These are phyloP conservation scores for Catostylus mosaicus DNA, from an alignment of 30 jellyfish, hydroid and myxozoan species.

Conservation along the genomic window DNA sequence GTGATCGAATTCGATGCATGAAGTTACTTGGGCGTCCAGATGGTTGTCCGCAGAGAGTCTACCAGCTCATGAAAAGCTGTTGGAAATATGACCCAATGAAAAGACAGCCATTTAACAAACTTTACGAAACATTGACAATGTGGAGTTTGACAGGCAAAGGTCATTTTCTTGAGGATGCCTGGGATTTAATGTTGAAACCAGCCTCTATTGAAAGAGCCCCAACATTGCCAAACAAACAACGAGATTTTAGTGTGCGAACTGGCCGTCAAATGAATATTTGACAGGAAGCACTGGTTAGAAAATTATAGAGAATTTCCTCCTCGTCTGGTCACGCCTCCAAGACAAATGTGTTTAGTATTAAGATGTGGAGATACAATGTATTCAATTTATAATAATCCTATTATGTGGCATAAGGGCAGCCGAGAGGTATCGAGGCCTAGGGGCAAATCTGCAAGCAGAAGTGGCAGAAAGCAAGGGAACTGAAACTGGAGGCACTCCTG, in stretches of 20 bases:
- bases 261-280: constrained; percentile 1
- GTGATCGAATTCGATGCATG: constrained; percentile 73
- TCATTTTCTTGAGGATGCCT: constrained; percentile 62
- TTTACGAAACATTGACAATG: constrained; percentile 47
- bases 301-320: too few species aligned
- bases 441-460: too few species aligned
- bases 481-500: too few species aligned
- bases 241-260: neutral
- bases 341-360: too few species aligned
- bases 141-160: constrained; percentile 58
- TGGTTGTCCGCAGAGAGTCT: constrained; percentile 81
- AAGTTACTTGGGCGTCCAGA: constrained; percentile 76
- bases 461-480: too few species aligned
- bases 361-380: too few species aligned
- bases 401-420: too few species aligned
- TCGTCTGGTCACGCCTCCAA: too few species aligned
- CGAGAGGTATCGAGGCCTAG: too few species aligned
- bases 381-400: too few species aligned
- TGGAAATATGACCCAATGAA: constrained; percentile 84
- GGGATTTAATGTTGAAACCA: constrained; percentile 61
- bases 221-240: constrained; percentile 40
- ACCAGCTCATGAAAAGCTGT: constrained; percentile 79
- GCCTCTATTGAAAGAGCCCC: constrained; percentile 44
- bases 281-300: neutral
- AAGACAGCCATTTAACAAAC: constrained; percentile 55